A percentile compares a stretch with the other conserved stretches of the same genome.
phyloP scores from a whole-genome alignment of 2,888 invertebrate genomes.

The Fissipunctia ypsillon region DNA sequence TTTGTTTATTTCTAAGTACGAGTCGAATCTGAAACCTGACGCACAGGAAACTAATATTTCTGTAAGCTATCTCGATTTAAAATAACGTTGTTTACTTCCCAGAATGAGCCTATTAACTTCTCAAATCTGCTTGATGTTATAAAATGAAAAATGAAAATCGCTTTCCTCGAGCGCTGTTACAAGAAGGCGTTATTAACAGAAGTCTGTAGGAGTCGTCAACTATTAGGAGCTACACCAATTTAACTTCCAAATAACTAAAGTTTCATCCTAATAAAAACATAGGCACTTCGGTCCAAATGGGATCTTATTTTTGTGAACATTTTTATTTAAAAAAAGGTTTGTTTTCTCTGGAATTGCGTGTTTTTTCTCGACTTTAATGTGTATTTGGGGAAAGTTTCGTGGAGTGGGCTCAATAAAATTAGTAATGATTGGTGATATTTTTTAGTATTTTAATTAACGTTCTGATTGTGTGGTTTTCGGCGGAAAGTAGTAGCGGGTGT shows the following conservation, averaged over 20 bases:
- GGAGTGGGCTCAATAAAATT: slow-evolving; percentile 24
- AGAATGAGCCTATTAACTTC: slow-evolving; percentile 4
- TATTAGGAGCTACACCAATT: slow-evolving; percentile 78
- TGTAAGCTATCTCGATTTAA: neutral
- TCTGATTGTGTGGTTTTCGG: neutral
- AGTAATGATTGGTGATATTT: slow-evolving; percentile 19
- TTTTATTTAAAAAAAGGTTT: slow-evolving; percentile 46
- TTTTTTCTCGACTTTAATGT: slow-evolving; percentile 33
- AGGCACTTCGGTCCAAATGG: slow-evolving; percentile 50
- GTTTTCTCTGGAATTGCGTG: slow-evolving; percentile 31
- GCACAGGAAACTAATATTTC: slow-evolving; percentile 29
- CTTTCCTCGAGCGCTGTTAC: slow-evolving; percentile 69
- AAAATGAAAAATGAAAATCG: slow-evolving; percentile 51
- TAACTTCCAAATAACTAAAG: slow-evolving; percentile 82
- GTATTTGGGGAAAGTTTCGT: slow-evolving; percentile 23
- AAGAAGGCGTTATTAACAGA: slow-evolving; percentile 72
- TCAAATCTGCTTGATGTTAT: slow-evolving; percentile 17
- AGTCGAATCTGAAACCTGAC: slow-evolving; percentile 37
- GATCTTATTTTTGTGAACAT: slow-evolving; percentile 50
- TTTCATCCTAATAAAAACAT: slow-evolving; percentile 72
- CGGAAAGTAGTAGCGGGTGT: neutral
- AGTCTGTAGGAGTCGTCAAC: slow-evolving; percentile 72
- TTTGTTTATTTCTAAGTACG: slow-evolving; percentile 48
- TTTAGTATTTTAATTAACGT: slow-evolving; percentile 1
- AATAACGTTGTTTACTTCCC: neutral